Evolutionary conservation across 2,888 invertebrate species (phyloP).

Genomic region (Drosophila birchii): DNA sequence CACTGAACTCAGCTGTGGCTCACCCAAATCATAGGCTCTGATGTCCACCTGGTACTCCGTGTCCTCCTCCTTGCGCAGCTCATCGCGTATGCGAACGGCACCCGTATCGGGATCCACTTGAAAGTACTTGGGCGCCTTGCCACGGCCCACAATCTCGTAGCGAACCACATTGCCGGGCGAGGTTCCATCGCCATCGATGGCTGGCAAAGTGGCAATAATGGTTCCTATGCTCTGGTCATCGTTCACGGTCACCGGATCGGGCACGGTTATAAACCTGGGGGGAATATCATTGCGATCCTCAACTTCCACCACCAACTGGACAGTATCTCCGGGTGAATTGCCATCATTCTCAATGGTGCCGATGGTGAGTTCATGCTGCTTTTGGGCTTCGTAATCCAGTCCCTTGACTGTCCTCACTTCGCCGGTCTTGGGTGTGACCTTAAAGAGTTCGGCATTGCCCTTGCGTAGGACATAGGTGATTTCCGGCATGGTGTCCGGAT

Average conservation of each 20-base stretch:
- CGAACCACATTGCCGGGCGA: conserved; percentile 92
- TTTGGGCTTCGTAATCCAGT: conserved; percentile 91
- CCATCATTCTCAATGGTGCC: conserved; percentile 93
- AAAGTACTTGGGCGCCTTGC: conserved; percentile 93
- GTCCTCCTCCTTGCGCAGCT: conserved; percentile 93
- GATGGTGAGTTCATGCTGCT: conserved; percentile 90
- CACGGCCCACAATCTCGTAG: conserved; percentile 93
- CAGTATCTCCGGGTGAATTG: conserved; percentile 89
- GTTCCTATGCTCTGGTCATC: conserved; percentile 93
- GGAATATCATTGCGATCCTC: conserved; percentile 95
- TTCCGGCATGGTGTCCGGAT: conserved; percentile 92
- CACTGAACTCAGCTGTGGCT: conserved; percentile 92
- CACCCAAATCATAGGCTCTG: conserved; percentile 93
- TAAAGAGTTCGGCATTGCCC: conserved; percentile 92
- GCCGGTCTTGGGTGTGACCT: conserved; percentile 92
- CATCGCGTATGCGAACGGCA: conserved; percentile 91
- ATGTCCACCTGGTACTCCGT: conserved; percentile 96
- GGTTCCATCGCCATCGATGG: conserved; percentile 93
- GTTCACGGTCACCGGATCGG: conserved; percentile 92
- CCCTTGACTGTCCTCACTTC: conserved; percentile 90
- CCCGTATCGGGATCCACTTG: conserved; percentile 94
- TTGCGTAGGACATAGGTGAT: conserved; percentile 94
- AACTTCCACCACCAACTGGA: conserved; percentile 86
- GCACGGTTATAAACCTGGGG: conserved; percentile 93
- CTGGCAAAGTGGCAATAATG: conserved; percentile 91